These are phyloP conservation scores for Chymomyza fuscimana DNA, from an alignment of 2,888 invertebrate genomes.

Conservation along the genomic window DNA sequence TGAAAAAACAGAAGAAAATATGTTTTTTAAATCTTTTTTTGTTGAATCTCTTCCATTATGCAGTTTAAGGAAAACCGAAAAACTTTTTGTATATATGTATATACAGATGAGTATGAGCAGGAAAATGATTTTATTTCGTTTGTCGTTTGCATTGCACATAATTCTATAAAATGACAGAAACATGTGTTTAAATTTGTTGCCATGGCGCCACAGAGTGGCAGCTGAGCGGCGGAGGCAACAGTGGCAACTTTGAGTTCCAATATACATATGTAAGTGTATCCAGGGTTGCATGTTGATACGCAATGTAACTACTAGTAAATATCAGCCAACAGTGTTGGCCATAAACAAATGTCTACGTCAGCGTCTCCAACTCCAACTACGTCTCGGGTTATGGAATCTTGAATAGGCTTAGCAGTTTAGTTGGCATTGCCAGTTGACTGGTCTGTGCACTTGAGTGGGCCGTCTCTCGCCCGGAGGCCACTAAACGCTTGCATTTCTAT, in stretches of 20 bases:
- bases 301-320: not conserved
- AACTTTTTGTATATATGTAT: not conserved
- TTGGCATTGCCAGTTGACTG: slow-evolving; percentile 56
- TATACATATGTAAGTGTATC: not conserved
- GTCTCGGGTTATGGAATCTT: slow-evolving; percentile 11
- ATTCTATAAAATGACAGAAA: slow-evolving; percentile 74
- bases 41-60: slow-evolving; percentile 25
- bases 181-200: slow-evolving; percentile 73
- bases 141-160: slow-evolving; percentile 64
- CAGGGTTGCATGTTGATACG: not conserved
- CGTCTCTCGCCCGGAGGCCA: not conserved
- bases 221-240: not conserved
- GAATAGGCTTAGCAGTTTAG: slow-evolving; percentile 58
- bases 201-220: slow-evolving; percentile 42
- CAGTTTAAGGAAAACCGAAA: slow-evolving; percentile 29
- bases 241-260: not conserved
- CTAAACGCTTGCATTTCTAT: slow-evolving; percentile 32
- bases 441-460: slow-evolving; percentile 43
- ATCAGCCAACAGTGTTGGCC: slow-evolving; percentile 48
- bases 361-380: not conserved
- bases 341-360: slow-evolving; percentile 63
- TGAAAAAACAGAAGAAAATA: not conserved
- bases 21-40: not conserved
- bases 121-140: slow-evolving; percentile 69
- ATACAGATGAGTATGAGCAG: not conserved